phyloP scores from a whole-genome alignment of 2,888 invertebrate species.

The Coecobrya sp. region DNA sequence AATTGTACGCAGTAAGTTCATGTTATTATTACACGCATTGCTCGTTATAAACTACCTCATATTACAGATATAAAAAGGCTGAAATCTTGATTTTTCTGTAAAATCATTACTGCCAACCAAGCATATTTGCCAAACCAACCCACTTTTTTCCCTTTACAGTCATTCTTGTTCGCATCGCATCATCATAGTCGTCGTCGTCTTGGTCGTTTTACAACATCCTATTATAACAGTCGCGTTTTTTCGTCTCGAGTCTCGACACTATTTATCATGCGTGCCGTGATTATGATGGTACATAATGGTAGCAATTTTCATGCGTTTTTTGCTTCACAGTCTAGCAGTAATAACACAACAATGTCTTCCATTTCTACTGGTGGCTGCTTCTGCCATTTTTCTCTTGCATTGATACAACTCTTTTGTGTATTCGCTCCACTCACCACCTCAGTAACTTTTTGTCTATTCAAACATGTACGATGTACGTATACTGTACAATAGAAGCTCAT shows the following conservation, averaged over 20 bases:
- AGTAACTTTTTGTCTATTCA: neutral
- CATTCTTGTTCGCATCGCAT: slow-evolving; percentile 27
- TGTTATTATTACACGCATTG: slow-evolving; percentile 6
- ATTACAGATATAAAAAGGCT: neutral
- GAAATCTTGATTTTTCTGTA: slow-evolving; percentile 63
- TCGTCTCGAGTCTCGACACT: slow-evolving; percentile 77
- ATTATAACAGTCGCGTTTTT: slow-evolving; percentile 57
- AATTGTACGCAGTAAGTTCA: slow-evolving; percentile 21
- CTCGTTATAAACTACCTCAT: slow-evolving; percentile 1
- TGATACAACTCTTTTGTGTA: neutral
- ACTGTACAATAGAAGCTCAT: neutral
- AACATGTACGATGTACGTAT: neutral
- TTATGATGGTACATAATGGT: slow-evolving; percentile 69
- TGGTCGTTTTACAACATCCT: slow-evolving; percentile 7
- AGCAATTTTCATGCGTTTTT: slow-evolving; percentile 73
- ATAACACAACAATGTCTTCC: neutral
- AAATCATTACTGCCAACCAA: slow-evolving; percentile 62
- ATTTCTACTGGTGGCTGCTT: neutral
- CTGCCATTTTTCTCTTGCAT: neutral
- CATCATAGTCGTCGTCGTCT: slow-evolving; percentile 36
- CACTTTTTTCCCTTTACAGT: slow-evolving; percentile 6
- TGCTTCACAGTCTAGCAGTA: slow-evolving; percentile 27
- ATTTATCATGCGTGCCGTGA: slow-evolving; percentile 76
- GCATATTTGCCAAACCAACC: slow-evolving; percentile 46
- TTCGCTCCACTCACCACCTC: neutral